Conservation (phyloP, 2,797 vertebrate genomes). For the Phrynocephalus forsythii region DNA sequence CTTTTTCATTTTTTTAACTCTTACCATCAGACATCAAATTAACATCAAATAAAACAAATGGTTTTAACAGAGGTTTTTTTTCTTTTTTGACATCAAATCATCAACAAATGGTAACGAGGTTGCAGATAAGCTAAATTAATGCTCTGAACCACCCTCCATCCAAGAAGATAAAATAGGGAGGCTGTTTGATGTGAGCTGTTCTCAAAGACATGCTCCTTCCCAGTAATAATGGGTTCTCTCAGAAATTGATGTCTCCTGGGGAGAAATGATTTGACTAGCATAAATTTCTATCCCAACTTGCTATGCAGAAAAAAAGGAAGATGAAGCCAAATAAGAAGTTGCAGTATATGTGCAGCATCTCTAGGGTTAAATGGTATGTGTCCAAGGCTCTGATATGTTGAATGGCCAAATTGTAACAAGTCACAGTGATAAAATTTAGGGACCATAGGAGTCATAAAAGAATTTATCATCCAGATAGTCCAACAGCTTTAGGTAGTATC, state of each 20-base stretch:
- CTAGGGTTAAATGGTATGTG: not conserved
- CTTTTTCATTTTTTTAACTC: not conserved
- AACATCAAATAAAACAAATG: not conserved
- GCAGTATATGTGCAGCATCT: slow-evolving; percentile 1
- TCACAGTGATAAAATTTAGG: not conserved
- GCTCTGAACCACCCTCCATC: slow-evolving; percentile 17
- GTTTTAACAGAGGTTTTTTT: not conserved
- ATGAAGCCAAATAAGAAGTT: not conserved
- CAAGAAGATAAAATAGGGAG: slow-evolving; percentile 11
- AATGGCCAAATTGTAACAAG: not conserved
- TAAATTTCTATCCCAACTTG: slow-evolving; percentile 19
- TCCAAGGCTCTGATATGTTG: not conserved
- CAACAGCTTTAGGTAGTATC: not conserved
- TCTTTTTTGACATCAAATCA: slow-evolving; percentile 17
- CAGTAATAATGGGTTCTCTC: slow-evolving; percentile 16
- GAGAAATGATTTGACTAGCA: slow-evolving; percentile 2
- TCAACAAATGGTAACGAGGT: slow-evolving; percentile 9
- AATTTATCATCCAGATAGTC: not conserved
- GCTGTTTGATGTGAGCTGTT: slow-evolving; percentile 15
- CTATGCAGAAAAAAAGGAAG: not conserved
- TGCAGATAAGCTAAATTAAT: slow-evolving; percentile 11
- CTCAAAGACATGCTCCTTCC: not conserved
- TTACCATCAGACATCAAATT: not conserved
- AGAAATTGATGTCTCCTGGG: slow-evolving; percentile 1
- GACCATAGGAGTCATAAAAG: not conserved